These are phyloP conservation scores for Campylorhamphus procurvoides DNA, from an alignment of 2,113 vertebrate genomes.

Conservation along the genomic window DNA sequence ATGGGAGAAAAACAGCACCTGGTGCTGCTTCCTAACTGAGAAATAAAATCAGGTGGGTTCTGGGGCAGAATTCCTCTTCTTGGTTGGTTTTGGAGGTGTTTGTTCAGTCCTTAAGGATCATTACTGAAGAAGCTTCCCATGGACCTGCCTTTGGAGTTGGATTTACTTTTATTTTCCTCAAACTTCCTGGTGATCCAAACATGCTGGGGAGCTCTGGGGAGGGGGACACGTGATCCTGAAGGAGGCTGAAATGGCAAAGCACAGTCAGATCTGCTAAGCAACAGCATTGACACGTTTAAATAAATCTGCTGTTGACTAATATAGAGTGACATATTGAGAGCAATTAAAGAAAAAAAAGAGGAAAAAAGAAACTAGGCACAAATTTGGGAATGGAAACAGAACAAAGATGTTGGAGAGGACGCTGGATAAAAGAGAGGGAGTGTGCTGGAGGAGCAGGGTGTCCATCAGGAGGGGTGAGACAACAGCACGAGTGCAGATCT, in stretches of 20 bases:
- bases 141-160: not conserved
- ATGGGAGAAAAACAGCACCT: not conserved
- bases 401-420: not conserved
- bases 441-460: not conserved
- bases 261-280: conserved; percentile 55
- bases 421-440: not conserved
- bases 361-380: not conserved
- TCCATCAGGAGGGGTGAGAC: not conserved
- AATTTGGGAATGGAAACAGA: conserved; percentile 39
- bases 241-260: not conserved
- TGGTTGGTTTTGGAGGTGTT: not conserved
- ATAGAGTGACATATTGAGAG: conserved; percentile 63
- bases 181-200: not conserved
- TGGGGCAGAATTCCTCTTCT: not conserved
- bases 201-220: not conserved
- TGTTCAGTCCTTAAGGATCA: not conserved
- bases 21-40: not conserved
- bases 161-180: not conserved
- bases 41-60: not conserved
- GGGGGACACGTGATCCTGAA: not conserved
- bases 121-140: not conserved
- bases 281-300: conserved; percentile 58
- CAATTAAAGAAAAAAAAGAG: conserved; percentile 48
- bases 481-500: not conserved
- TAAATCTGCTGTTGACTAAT: conserved; percentile 57